phyloP scores from a whole-genome alignment of 1,140 invertebrate species.

The Argopecten irradians region DNA sequence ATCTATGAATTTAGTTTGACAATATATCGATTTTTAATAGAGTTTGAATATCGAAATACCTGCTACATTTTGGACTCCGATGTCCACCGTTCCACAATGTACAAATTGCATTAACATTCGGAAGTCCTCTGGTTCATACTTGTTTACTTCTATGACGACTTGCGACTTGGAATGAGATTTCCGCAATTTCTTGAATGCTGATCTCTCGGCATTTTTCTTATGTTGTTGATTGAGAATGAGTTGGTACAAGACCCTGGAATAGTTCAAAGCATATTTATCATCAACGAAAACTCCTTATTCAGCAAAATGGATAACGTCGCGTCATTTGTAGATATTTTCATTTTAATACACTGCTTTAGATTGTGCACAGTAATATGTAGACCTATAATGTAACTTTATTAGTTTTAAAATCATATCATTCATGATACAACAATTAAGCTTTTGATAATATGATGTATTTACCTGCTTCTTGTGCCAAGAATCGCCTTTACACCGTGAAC shows the following conservation, averaged over 20 bases:
- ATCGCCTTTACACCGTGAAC: slow-evolving; percentile 96
- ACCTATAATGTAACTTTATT: no score
- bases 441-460: not conserved
- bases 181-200: not conserved
- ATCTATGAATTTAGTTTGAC: no score
- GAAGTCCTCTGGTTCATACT: slow-evolving; percentile 49
- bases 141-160: slow-evolving; percentile 35
- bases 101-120: slow-evolving; percentile 38
- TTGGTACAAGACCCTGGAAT: not conserved
- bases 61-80: slow-evolving; percentile 28
- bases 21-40: no score
- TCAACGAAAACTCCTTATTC: no score
- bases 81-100: slow-evolving; percentile 46
- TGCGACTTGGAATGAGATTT: not conserved
- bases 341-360: no score
- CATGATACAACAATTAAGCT: no score
- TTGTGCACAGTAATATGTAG: no score
- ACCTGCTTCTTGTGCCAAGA: slow-evolving; percentile 87
- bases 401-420: no score
- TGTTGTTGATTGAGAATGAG: slow-evolving; percentile 1
- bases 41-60: not conserved
- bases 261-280: not conserved
- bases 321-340: no score
- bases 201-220: not conserved
- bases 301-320: no score